These are phyloP conservation scores for Cerceris ruficornis DNA, from an alignment of 2,888 invertebrate genomes.

Conservation along the genomic window DNA sequence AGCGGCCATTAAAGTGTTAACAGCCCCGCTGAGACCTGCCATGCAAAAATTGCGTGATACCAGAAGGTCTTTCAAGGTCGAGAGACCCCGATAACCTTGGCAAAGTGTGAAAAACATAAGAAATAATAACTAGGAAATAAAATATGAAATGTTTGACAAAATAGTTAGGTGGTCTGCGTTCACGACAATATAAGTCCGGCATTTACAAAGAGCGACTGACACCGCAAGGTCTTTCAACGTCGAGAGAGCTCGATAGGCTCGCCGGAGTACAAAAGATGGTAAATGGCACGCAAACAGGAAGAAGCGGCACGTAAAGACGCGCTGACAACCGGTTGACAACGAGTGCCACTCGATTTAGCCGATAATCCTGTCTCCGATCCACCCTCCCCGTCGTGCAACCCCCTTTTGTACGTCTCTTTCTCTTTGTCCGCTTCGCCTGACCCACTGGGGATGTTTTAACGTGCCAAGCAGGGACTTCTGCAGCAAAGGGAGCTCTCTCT, in stretches of 20 bases:
- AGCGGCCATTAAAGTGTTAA: too few species aligned
- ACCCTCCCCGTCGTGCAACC: not conserved
- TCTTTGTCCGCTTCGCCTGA: conserved; percentile 10
- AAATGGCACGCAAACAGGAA: conserved; percentile 47
- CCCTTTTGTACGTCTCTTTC: not conserved
- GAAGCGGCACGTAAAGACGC: conserved; percentile 45
- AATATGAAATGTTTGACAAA: too few species aligned
- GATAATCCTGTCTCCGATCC: conserved; percentile 35
- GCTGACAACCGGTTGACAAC: conserved; percentile 37
- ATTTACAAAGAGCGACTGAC: too few species aligned
- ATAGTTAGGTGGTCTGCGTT: too few species aligned
- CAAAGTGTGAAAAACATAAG: too few species aligned
- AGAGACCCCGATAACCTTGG: too few species aligned
- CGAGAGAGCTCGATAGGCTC: conserved; percentile 12
- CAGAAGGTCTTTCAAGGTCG: too few species aligned
- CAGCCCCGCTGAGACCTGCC: too few species aligned
- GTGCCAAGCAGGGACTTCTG: not conserved
- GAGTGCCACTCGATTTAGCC: conserved; percentile 41
- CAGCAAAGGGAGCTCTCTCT: conserved; percentile 1
- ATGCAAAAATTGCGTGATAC: too few species aligned
- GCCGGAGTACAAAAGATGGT: conserved; percentile 22
- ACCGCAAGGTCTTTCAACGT: not conserved
- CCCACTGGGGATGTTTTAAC: not conserved
- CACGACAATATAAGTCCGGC: too few species aligned
- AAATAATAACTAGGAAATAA: too few species aligned